phyloP scores from a whole-genome alignment of 2,888 invertebrate species.

The Tridacna crocea region DNA sequence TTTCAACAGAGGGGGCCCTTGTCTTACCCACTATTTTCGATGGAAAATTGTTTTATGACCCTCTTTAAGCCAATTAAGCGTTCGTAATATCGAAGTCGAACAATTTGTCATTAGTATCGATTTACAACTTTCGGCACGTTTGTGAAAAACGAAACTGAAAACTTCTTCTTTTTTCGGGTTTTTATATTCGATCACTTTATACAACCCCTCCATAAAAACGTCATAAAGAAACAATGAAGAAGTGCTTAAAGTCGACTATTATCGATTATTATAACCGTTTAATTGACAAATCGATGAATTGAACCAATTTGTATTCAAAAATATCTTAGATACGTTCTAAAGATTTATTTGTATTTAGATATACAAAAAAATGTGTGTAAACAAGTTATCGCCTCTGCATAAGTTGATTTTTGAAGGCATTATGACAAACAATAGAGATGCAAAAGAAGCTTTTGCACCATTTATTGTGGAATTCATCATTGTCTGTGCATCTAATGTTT shows the following conservation, averaged over 20 bases:
- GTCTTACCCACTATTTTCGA: slow-evolving; percentile 38
- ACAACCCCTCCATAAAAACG: slow-evolving; percentile 58
- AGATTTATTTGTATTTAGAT: slow-evolving; percentile 7
- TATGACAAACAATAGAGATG: too few relatives aligned
- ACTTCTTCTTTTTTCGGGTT: slow-evolving; percentile 6
- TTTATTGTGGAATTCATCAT: too few relatives aligned
- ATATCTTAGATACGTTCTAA: not conserved
- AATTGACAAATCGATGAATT: slow-evolving; percentile 28
- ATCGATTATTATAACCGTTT: slow-evolving; percentile 38
- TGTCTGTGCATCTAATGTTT: too few relatives aligned
- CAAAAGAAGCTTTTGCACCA: too few relatives aligned
- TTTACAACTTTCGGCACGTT: slow-evolving; percentile 51
- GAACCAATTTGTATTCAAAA: slow-evolving; percentile 37
- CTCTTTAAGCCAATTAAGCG: slow-evolving; percentile 40
- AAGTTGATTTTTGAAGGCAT: too few relatives aligned
- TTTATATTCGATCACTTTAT: slow-evolving; percentile 55
- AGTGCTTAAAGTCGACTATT: slow-evolving; percentile 33
- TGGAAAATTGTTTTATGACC: slow-evolving; percentile 52
- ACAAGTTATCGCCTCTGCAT: too few relatives aligned
- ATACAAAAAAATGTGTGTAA: not conserved
- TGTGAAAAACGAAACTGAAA: slow-evolving; percentile 46
- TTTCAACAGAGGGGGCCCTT: slow-evolving; percentile 38
- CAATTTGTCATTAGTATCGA: slow-evolving; percentile 59
- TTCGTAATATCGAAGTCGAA: slow-evolving; percentile 37
- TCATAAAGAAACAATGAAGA: slow-evolving; percentile 57